Conservation (phyloP, 2,113 vertebrate genomes). For the Brachyhypopomus occidentalis region DNA sequence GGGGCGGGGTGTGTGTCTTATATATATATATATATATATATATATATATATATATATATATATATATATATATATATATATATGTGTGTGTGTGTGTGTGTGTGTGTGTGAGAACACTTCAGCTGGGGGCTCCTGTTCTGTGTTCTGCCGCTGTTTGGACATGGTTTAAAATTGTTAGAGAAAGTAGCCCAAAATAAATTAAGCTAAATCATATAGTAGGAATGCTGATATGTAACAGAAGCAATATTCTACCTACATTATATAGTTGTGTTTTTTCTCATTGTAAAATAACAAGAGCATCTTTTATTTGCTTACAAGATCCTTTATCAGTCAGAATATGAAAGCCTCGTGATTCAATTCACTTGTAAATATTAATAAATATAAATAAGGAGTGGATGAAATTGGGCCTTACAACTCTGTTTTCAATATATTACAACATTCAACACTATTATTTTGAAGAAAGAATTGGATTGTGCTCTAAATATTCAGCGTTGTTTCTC, state of each 20-base stretch:
- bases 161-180: constrained; percentile 12
- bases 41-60: constrained; percentile 54
- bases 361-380: too few relatives aligned
- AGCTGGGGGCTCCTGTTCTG: constrained; percentile 28
- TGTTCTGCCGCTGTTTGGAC: constrained; percentile 1
- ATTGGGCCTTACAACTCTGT: too few relatives aligned
- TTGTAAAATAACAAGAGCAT: background rate
- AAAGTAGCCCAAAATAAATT: constrained; percentile 8
- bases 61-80: constrained; percentile 54
- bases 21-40: constrained; percentile 9
- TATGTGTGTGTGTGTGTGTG: constrained; percentile 8
- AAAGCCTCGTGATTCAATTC: too few relatives aligned
- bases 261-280: background rate
- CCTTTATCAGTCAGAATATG: too few relatives aligned
- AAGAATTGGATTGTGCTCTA: too few relatives aligned
- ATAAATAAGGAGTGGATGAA: too few relatives aligned
- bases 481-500: too few relatives aligned
- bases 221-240: constrained; percentile 35
- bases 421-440: too few relatives aligned
- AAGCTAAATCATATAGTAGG: constrained; percentile 17
- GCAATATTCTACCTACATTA: background rate
- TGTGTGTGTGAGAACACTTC: constrained; percentile 52
- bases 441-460: too few relatives aligned
- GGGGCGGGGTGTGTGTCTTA: constrained; percentile 52
- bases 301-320: background rate